These are phyloP conservation scores for Creontiades dilutus DNA, from an alignment of 2,888 invertebrate genomes.

Conservation along the genomic window DNA sequence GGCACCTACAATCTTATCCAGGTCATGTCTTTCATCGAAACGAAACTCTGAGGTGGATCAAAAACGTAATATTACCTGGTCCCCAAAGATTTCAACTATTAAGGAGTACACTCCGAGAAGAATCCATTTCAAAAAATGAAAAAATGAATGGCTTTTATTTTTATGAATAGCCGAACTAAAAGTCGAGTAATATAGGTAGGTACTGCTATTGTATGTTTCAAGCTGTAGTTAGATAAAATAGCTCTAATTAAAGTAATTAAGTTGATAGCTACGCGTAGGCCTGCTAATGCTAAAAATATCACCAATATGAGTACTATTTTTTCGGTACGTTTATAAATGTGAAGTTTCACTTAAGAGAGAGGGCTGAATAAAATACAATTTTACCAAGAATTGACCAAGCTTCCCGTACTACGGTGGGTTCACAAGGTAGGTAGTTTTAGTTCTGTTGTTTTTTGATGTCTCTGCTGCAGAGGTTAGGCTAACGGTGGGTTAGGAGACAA, in stretches of 20 bases:
- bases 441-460: background rate
- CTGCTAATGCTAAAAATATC: conserved; percentile 52
- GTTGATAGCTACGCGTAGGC: conserved; percentile 45
- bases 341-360: conserved; percentile 13
- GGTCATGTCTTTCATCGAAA: too few species aligned
- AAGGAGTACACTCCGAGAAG: background rate
- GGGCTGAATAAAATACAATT: conserved; percentile 11
- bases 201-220: background rate
- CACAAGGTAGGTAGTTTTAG: conserved; percentile 33
- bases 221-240: conserved; percentile 34
- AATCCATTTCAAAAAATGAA: background rate
- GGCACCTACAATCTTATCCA: too few species aligned
- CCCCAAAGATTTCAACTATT: background rate
- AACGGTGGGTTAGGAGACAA: background rate
- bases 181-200: background rate
- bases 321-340: conserved; percentile 13
- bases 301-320: conserved; percentile 15
- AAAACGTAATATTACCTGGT: conserved; percentile 12
- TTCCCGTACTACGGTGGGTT: conserved; percentile 10
- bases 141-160: conserved; percentile 1
- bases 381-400: conserved; percentile 52
- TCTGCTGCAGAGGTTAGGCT: background rate
- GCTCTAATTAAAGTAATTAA: conserved; percentile 14
- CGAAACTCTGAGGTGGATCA: background rate
- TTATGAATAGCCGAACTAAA: background rate